These are phyloP conservation scores for Lepidochrysops patricia DNA, from an alignment of 2,888 invertebrate genomes.

Conservation along the genomic window DNA sequence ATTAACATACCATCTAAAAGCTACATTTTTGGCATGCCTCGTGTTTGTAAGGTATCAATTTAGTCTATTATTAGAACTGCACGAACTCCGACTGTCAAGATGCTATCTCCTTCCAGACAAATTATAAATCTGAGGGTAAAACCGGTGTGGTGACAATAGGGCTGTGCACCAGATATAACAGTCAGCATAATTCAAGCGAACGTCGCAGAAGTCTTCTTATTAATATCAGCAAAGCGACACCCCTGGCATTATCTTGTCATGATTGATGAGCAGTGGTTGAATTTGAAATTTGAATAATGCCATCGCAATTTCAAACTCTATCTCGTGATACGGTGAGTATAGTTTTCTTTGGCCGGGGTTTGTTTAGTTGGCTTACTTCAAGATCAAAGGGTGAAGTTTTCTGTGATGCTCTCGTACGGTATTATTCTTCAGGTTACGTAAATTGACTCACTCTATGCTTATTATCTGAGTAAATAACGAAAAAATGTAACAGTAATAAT, in stretches of 20 bases:
- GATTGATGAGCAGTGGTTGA: slow-evolving; percentile 1
- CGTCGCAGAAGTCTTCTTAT: background rate
- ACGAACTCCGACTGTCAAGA: background rate
- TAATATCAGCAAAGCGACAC: background rate
- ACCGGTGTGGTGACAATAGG: background rate
- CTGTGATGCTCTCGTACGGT: background rate
- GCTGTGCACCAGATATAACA: background rate
- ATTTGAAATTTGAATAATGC: background rate
- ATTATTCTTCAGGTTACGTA: background rate
- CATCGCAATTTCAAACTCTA: background rate
- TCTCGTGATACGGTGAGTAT: background rate
- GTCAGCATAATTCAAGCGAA: background rate
- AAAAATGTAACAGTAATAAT: background rate
- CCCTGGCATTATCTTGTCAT: background rate
- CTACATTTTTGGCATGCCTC: background rate
- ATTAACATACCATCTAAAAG: too few species aligned
- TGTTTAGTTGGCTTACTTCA: background rate
- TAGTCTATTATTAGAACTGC: background rate
- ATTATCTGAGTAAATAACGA: background rate
- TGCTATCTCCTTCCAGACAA: background rate
- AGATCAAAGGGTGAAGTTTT: background rate
- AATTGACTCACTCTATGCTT: background rate
- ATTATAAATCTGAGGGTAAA: background rate
- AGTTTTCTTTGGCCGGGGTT: background rate
- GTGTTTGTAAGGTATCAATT: background rate